Percentiles rank a stretch among this genome's conserved stretches.
phyloP scores from a whole-genome alignment of 1,140 invertebrate species.

The Atta colombica region DNA sequence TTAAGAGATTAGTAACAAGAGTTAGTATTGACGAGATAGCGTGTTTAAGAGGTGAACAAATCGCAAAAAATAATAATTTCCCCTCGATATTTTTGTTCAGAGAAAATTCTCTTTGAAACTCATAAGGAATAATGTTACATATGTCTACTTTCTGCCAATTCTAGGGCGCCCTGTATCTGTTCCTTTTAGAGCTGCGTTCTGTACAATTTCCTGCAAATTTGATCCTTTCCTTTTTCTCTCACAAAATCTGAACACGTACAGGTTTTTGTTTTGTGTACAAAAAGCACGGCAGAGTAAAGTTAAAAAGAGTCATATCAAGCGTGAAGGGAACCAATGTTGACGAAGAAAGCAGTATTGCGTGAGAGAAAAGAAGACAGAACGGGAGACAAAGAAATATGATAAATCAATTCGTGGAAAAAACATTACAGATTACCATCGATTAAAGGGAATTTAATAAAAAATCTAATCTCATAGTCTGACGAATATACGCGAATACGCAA shows the following conservation, averaged over 20 bases:
- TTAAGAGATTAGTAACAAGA: not conserved
- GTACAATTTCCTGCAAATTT: slow-evolving; percentile 28
- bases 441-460: not conserved
- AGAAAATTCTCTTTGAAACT: slow-evolving; percentile 30
- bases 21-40: not conserved
- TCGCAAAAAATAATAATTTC: not conserved
- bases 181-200: slow-evolving; percentile 1
- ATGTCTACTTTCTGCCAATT: slow-evolving; percentile 44
- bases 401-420: slow-evolving; percentile 2
- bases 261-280: slow-evolving; percentile 6
- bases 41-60: not conserved
- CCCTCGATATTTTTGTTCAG: not conserved
- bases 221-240: slow-evolving; percentile 5
- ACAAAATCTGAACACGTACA: not conserved
- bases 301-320: slow-evolving; percentile 35
- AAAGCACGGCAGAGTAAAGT: not conserved
- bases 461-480: not conserved
- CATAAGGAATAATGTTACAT: not conserved
- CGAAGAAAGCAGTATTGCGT: not conserved
- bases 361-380: not conserved
- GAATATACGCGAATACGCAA: too few species aligned
- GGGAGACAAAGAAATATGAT: not conserved
- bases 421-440: not conserved
- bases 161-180: slow-evolving; percentile 12
- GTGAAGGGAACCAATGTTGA: not conserved